Evolutionary conservation across 2,797 vertebrate species (phyloP), one percentile per base, ranked within the genome.

Genomic region (Enteromius radiatus): DNA sequence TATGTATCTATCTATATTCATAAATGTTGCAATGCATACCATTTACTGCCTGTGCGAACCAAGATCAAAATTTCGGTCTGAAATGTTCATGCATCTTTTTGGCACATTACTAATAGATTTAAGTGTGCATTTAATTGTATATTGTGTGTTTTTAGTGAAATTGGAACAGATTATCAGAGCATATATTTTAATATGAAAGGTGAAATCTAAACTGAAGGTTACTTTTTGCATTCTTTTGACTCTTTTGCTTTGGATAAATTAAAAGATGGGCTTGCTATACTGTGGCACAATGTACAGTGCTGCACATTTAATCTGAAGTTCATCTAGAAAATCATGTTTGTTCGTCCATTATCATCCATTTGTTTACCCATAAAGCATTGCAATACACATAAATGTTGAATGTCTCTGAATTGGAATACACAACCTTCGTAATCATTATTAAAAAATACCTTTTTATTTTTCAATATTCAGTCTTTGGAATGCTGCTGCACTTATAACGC

Each of bases 131-230:
- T 52, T 73, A 33, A n/a, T 23, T 74, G 47, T n/a, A n/a, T 52
- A 5, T 17, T 28, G 47, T 23, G 47, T 74, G 12, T 10, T 23
- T 56, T n/a, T 38, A 17, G 33, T 26, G 33, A 33, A 21, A 64
- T 31, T 63, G 14, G 41, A 43, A 61, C 9, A 59, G 15, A 28
- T 61, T 45, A 59, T 80, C 26, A 80, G 7, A 71, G 52, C 36
- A 47, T 71, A 61, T 80, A 28, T 77, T 77, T 77, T 64, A 31
- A 23, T 80, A n/a, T 31, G 9, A 71, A 4, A 31, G 21, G 3
- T 23, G 17, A 71, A 8, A 59, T 43, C 23, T 56, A 45, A 56
- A 70, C 11, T 45, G 78, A 45, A 47, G 28, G 6, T 59, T 36
- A 47, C 1, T 15, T 64, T 79, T 56, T 69, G 54, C 14, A 23